A percentile compares a stretch with the other conserved stretches of the same genome.
phyloP scores from a whole-genome alignment of 2,797 vertebrate genomes.

The Neosalanx taihuensis region DNA sequence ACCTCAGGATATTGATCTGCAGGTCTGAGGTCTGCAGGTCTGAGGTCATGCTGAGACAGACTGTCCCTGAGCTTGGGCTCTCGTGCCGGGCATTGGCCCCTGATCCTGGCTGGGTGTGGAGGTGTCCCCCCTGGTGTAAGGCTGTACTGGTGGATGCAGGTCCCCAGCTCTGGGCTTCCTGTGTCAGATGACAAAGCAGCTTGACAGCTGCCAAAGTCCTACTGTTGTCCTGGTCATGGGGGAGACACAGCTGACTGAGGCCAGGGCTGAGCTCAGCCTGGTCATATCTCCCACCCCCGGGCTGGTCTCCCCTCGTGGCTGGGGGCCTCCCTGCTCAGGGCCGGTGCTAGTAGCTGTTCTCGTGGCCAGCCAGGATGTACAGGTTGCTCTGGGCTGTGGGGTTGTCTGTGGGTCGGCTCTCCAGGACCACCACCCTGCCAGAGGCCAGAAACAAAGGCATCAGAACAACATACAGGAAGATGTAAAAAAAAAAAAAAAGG shows the following conservation, averaged over 20 bases:
- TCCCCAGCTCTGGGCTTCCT: slow-evolving; percentile 33
- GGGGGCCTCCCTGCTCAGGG: slow-evolving; percentile 4
- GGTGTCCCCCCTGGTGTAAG: slow-evolving; percentile 45
- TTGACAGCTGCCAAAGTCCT: slow-evolving; percentile 12
- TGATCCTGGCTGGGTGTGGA: too few species aligned
- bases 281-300: slow-evolving; percentile 35
- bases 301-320: not conserved
- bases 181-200: slow-evolving; percentile 39
- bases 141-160: slow-evolving; percentile 35
- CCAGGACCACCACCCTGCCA: slow-evolving; percentile 92
- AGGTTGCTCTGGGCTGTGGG: slow-evolving; percentile 95
- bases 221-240: slow-evolving; percentile 7
- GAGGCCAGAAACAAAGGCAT: slow-evolving; percentile 42
- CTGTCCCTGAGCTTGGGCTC: slow-evolving; percentile 61
- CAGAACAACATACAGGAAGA: not conserved
- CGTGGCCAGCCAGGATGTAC: slow-evolving; percentile 97
- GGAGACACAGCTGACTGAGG: not conserved
- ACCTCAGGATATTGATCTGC: slow-evolving; percentile 43
- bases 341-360: slow-evolving; percentile 90
- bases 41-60: slow-evolving; percentile 39
- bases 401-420: slow-evolving; percentile 94
- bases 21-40: slow-evolving; percentile 38
- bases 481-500: too few species aligned
- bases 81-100: not conserved
- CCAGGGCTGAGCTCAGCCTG: slow-evolving; percentile 12